Evolutionary conservation across 2,888 invertebrate species (phyloP), one percentile per base, ranked within the genome.

Genomic region (Cancer borealis): DNA sequence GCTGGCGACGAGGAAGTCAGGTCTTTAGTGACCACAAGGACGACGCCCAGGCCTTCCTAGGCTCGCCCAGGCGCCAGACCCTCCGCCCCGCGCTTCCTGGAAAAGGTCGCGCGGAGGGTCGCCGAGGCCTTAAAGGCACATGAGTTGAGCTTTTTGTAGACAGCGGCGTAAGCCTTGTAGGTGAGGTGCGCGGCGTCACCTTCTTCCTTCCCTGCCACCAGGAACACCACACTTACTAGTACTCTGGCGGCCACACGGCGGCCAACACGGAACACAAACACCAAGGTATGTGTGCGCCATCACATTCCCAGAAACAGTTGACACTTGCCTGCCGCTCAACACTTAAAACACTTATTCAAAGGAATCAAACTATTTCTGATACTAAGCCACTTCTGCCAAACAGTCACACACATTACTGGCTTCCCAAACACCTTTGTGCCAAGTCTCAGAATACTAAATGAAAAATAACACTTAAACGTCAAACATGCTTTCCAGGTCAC

Each of bases 61-160:
- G n/a, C 73, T n/a, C n/a, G n/a, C 73, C 0, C 0, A 10, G 10
- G 54, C 14, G 54, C 54, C 54, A 54, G 54, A 17, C 54, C 12
- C 54, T 21, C 73, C 73, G n/a, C 3, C 21, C n/a, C 73, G 73
- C 73, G n/a, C 73, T 73, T 73, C 73, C 73, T n/a, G 73, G 73
- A 73, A 73, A n/a, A 73, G 73, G 73, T n/a, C 73, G 73, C n/a
- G 73, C n/a, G 73, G 73, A 14, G 73, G 73, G 73, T 73, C 73
- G n/a, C 17, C n/a, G 17, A 73, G 73, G 73, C 73, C 73, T 73
- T 73, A 73, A n/a, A 73, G 73, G 73, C 21, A 73, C 73, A 73
- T 73, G 73, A 73, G 21, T n/a, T n/a, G 73, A 26, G 26, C n/a
- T 26, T 73, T 54, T 73, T 73, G 73, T 73, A 6, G 26, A 26